Evolutionary conservation across 2,797 vertebrate genomes (phyloP).

Genomic region (Parambassis ranga): DNA sequence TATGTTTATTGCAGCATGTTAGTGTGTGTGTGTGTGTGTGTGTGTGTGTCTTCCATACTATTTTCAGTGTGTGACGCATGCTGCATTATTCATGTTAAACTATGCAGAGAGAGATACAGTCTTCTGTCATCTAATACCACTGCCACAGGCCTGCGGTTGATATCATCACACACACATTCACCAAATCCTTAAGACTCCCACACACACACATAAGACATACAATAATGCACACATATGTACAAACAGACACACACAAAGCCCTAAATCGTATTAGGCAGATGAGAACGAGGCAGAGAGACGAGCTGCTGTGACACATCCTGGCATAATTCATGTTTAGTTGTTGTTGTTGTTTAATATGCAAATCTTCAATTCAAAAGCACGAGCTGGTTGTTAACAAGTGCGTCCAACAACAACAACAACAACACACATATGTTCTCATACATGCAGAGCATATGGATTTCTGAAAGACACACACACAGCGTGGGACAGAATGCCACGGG

Average conservation of each 20-base stretch:
- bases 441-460: constrained; percentile 13
- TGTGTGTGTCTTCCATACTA: constrained; percentile 45
- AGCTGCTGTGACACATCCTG: constrained; percentile 65
- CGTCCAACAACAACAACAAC: constrained; percentile 15
- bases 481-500: constrained; percentile 61
- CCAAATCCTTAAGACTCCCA: constrained; percentile 28
- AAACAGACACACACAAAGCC: constrained; percentile 15
- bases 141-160: constrained; percentile 33
- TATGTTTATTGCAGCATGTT: constrained; percentile 43
- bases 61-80: constrained; percentile 50
- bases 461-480: not conserved
- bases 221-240: not conserved
- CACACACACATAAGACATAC: constrained; percentile 10
- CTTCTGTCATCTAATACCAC: constrained; percentile 35
- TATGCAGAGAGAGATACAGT: constrained; percentile 38
- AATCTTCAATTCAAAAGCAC: constrained; percentile 66
- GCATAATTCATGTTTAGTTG: constrained; percentile 70
- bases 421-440: not conserved
- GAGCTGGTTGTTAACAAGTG: constrained; percentile 64
- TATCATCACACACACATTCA: constrained; percentile 11
- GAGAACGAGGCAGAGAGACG: constrained; percentile 45
- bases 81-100: constrained; percentile 66
- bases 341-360: constrained; percentile 71
- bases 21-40: constrained; percentile 17
- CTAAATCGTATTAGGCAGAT: constrained; percentile 75